Base-by-base conservation (phyloP, 1,140 invertebrate genomes). In the Bombus cullumanus region DNA sequence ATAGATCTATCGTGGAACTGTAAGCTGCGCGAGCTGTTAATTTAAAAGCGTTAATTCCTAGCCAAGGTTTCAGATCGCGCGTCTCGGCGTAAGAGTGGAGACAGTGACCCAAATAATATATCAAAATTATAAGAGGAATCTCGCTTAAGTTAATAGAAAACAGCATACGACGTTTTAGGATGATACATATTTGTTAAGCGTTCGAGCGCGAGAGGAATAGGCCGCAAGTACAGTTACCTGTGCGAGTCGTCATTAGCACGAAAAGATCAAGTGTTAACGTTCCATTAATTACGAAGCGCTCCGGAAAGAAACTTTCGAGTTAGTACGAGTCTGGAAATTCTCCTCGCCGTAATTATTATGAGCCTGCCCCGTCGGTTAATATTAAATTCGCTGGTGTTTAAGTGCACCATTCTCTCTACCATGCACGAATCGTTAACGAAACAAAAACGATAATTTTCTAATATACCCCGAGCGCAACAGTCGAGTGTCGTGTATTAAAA, bases 261-360 rank as follows among this genome's bases (percentile, higher is more conserved):
- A 9, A 39, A n/a, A 28, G 69, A 72, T 72, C 69, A 3, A 72
- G 39, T 18, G 69, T 72, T 72, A 72, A 72, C 39, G 69, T 72
- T 72, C 28, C 69, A 69, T 69, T 69, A 72, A 72, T 41, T 41
- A 72, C 28, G 37, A 39, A 39, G 25, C 37, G 39, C 28, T 39
- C n/a, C 39, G 39, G 69, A 72, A 41, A 72, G 39, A 72, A 72
- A 41, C 37, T 72, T 72, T 72, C 69, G 69, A 41, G 69, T 71
- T 71, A 41, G 41, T 41, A 15, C 69, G 37, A 39, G 69, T 10
- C 37, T 41, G 39, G 34, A 71, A 71, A 71, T 41, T 39, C 68
- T 39, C 34, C 37, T 41, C 13, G 69, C 1, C 5, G 69, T 72
- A 41, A 72, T 72, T 41, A 72, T 71, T 41, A 41, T 3, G 69